Conservation (phyloP, 2,888 invertebrate species). For the Lutraria lutraria region DNA sequence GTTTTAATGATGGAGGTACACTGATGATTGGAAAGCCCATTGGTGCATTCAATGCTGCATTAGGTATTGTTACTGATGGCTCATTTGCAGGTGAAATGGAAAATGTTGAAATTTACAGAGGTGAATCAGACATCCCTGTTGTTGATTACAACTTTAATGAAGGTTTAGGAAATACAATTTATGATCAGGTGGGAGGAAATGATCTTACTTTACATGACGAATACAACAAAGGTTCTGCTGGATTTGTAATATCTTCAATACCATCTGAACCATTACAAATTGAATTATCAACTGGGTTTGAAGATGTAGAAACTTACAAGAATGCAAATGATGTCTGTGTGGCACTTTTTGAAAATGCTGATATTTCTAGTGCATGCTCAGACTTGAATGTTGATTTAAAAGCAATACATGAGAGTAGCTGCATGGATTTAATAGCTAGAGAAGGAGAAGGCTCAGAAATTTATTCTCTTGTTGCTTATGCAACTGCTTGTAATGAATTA, state of each 20-base stretch:
- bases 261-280: slow-evolving; percentile 44
- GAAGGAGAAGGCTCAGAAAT: slow-evolving; percentile 28
- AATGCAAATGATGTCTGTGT: slow-evolving; percentile 36
- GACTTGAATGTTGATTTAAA: slow-evolving; percentile 10
- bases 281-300: slow-evolving; percentile 25
- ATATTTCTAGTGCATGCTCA: slow-evolving; percentile 37
- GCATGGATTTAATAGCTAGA: slow-evolving; percentile 46
- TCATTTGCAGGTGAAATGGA: slow-evolving; percentile 65
- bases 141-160: slow-evolving; percentile 43
- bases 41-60: slow-evolving; percentile 49
- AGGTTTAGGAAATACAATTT: slow-evolving; percentile 22
- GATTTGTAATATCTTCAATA: slow-evolving; percentile 39
- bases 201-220: slow-evolving; percentile 39
- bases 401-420: slow-evolving; percentile 32
- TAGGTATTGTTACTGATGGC: slow-evolving; percentile 54
- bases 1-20: slow-evolving; percentile 69
- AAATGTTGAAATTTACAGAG: slow-evolving; percentile 29
- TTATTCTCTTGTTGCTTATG: slow-evolving; percentile 33
- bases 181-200: slow-evolving; percentile 27
- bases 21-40: slow-evolving; percentile 73
- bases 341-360: slow-evolving; percentile 28
- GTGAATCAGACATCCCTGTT: slow-evolving; percentile 22
- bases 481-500: slow-evolving; percentile 32
- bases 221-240: slow-evolving; percentile 32
- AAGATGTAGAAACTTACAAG: slow-evolving; percentile 23